Evolutionary conservation across 2,888 invertebrate species (phyloP), one percentile per base, ranked within the genome.

Genomic region (Aporophyla lueneburgensis): DNA sequence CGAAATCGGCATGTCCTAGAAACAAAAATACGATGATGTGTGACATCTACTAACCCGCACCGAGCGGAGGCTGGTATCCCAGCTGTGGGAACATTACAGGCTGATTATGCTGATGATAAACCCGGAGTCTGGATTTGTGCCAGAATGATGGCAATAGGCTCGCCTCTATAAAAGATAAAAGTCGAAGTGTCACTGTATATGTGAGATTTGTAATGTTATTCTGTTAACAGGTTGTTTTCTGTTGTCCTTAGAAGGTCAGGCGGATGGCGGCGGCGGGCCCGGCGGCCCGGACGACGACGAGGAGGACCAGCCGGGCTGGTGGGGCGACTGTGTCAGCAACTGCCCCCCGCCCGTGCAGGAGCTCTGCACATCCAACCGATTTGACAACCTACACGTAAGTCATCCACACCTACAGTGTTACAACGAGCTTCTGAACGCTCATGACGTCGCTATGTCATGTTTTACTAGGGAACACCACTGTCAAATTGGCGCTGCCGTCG

Each of bases 371-470:
- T 97, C 98, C 53, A 98, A 98, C 93, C 97, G 98, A 90, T 99
- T 99, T 95, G 97, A 97, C 90, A 98, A 98, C 94, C 96, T 98
- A 67, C 98, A 98, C 96, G 98, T 98, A 94, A 97, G 97, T 96
- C 84, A 40, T 16, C 53, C n/a, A n/a, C 67, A 33, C n/a, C 33
- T 10, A 19, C 10, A 67, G 2, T 19, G n/a, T n/a, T 33, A 33
- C 53, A 9, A 21, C 14, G 51, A 5, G 14, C 51, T 33, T 21
- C 27, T 27, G 43, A 49, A 14, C 21, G 7, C 21, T 65, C 14
- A 33, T 33, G 61, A 33, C 21, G 21, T 21, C 4, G 10, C 19
- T 19, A 7, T 24, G 46, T 49, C 49, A 14, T 27, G 21, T 21
- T 49, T 27, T 14, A 9, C 7, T 43, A 10, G 43, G 4, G 43